Conservation (phyloP, 2,797 vertebrate species). For the Schizopygopsis malacanthus region DNA sequence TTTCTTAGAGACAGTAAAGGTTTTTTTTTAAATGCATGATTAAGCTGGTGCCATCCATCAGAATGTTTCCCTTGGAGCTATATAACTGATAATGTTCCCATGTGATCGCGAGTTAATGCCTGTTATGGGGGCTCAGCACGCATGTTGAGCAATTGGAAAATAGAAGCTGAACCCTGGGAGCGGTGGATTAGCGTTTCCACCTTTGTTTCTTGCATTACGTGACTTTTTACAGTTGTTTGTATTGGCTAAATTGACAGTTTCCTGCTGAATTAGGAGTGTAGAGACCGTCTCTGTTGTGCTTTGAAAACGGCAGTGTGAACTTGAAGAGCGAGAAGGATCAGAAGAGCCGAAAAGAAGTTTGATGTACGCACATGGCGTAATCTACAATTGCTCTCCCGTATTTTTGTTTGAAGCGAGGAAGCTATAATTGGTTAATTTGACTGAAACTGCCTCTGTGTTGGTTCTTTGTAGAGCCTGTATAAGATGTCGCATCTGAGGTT, state of each 20-base stretch:
- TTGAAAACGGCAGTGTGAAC: neutral
- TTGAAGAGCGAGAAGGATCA: conserved; percentile 19
- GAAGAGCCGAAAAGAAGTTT: conserved; percentile 47
- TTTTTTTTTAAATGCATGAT: conserved; percentile 60
- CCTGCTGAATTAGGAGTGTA: neutral
- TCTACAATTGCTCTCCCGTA: conserved; percentile 28
- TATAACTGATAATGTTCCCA: conserved; percentile 65
- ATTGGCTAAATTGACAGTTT: conserved; percentile 45
- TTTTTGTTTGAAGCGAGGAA: conserved; percentile 18
- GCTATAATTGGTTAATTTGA: conserved; percentile 55
- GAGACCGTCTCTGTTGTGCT: conserved; percentile 4
- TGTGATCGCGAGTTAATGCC: conserved; percentile 66
- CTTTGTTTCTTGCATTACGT: conserved; percentile 7
- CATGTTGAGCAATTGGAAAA: conserved; percentile 59
- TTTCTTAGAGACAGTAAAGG: conserved; percentile 60
- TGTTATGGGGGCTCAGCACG: conserved; percentile 52
- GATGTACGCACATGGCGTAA: conserved; percentile 9
- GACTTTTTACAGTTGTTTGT: conserved; percentile 33
- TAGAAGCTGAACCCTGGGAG: conserved; percentile 14
- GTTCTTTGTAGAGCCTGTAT: conserved; percentile 54
- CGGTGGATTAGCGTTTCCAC: conserved; percentile 37
- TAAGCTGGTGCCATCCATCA: conserved; percentile 69
- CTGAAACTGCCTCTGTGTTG: conserved; percentile 55
- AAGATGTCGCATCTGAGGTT: conserved; percentile 63
- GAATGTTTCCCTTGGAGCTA: conserved; percentile 67